Evolutionary conservation across 2,113 vertebrate species (phyloP), one percentile per base, ranked within the genome.

Genomic region (Colaptes auratus): DNA sequence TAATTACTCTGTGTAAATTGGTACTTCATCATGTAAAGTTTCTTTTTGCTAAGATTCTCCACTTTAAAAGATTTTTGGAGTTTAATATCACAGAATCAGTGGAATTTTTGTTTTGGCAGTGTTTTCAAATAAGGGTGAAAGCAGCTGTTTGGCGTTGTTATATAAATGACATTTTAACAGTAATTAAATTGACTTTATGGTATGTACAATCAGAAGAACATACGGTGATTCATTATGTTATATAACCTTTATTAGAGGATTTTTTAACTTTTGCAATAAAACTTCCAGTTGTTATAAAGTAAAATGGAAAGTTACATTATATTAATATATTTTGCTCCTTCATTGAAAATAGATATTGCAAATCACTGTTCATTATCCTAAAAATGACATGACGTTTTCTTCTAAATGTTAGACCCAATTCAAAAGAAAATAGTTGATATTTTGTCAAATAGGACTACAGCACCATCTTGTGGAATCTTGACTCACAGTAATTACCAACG

Each of bases 381-480:
- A 61, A 28, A 72, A 16, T 36, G 18, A 72, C 64, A 55, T 18
- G 1, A 86, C n/a, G 15, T 56, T 90, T 81, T 63, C 23, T 23
- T 59, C 15, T 36, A 36, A 50, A 36, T 35, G 24, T 59, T 58
- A 15, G 31, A n/a, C 4, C 4, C 6, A 27, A 10, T 35, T 67
- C 2, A 30, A 15, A 17, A 59, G 31, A 28, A 33, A 59, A 53
- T 12, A 59, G 35, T 19, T 59, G 35, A 1, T 16, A 12, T 71
- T 53, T 85, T 52, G 46, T 80, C 60, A 56, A 64, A 2, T 67
- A 55, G 89, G 46, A 44, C 86, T 93, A 55, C 65, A 97, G 97
- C 95, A 67, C 98, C 97, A 97, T 81, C 97, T 97, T 96, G 97
- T 98, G 98, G 96, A 63, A 19, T 63, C 4, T 60, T 81, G 48